Base-by-base conservation (phyloP, 2,888 invertebrate species). In the Yponomeuta cagnagella region DNA sequence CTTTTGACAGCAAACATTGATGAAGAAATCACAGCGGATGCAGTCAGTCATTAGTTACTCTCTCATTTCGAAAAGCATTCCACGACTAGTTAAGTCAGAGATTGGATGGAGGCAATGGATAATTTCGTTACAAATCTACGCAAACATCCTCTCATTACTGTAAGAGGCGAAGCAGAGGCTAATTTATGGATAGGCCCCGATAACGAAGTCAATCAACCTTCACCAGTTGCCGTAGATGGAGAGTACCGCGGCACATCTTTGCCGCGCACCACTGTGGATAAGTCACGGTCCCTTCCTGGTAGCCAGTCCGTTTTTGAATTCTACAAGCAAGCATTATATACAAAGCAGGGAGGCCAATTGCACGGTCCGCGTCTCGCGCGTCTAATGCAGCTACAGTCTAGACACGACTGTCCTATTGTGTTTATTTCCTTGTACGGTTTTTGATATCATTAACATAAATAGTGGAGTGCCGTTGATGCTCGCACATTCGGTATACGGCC, bases 381-480 rank as follows among this genome's bases (percentile, higher is more conserved):
- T 88, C 88, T 87, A 88, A 87, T 86, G 86, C 84, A 85, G 82
- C 83, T 80, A 58, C 52, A 58, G 52, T 58, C 52, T 58, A 88
- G 88, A 88, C 88, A 86, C 85, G 85, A 88, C 87, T 88, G 89
- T 87, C 89, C 88, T 87, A 89, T 89, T 89, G 90, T 89, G 88
- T 88, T 88, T 87, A 88, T 88, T 88, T 88, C 88, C 89, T 88
- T 88, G 83, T 86, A 87, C 79, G 88, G 87, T 84, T 88, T 89
- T 88, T 87, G 87, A 86, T 87, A 89, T 86, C 87, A 89, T 89
- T 89, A 89, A 87, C 88, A 89, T 89, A 88, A 88, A 88, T 85
- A 86, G 85, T 87, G 80, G 82, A 78, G 81, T 77, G 82, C 79
- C 80, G 83, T 83, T 80, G 83, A 83, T 79, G 81, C 82, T 87